Base-by-base conservation (phyloP, 2,888 invertebrate species). In the Drosophila subquinaria region DNA sequence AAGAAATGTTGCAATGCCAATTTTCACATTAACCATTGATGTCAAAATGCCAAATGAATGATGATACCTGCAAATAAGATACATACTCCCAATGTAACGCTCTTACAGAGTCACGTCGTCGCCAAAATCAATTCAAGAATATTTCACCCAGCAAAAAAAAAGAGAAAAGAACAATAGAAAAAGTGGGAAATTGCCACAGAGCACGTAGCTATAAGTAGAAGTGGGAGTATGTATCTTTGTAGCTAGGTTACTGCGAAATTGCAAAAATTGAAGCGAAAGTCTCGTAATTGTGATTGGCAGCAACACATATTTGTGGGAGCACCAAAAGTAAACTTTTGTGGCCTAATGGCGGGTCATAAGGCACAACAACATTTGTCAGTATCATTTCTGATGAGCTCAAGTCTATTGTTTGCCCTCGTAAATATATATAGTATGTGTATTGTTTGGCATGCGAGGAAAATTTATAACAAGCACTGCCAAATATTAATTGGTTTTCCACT, bases 251-350 rank as follows among this genome's bases (percentile, higher is more conserved):
- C 77, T 62, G 69, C 48, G 62, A 76, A 72, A 76, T 76, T 73
- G 78, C 62, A 71, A 77, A 64, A 70, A 68, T 61, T 36, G 40
- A 51, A 66, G 53, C 45, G 36, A 72, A 65, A 68, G 55, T 47
- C 48, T 62, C 47, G 81, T 85, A 85, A 85, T 85, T 85, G 86
- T 88, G 85, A 88, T 88, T 88, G 85, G 83, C 85, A 75, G 86
- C 72, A 56, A 64, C 67, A 74, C 71, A 81, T 52, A 69, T 70
- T 62, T 65, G 64, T 62, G 40, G n/a, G 20, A 13, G 23, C 40
- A 36, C 38, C 35, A 45, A 56, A 79, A 68, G 70, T 59, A 80
- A 88, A 88, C 81, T 80, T 82, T 70, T 71, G 73, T 57, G 73
- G 65, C 79, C 82, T 84, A 87, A 84, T 84, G 85, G 82, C 71